Percentiles rank a stretch among this genome's conserved stretches.
phyloP scores from a whole-genome alignment of 2,113 vertebrate genomes.

The Centropus unirufus region DNA sequence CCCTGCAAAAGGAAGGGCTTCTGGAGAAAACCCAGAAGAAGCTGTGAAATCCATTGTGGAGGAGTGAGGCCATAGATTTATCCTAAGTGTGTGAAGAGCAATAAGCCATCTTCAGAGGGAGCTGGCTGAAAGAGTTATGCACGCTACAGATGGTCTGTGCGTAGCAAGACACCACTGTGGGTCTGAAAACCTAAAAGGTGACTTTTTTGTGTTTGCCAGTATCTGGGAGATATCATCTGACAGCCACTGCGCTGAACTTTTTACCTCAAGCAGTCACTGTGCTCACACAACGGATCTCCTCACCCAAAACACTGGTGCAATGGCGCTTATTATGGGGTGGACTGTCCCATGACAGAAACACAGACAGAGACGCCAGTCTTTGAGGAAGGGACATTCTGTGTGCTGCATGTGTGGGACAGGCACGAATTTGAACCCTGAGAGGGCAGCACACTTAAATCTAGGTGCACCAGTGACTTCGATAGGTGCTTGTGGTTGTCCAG shows the following conservation, averaged over 20 bases:
- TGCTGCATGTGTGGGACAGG: not conserved
- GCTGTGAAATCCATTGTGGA: not conserved
- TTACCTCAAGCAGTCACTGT: conserved; percentile 23
- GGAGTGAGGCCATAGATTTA: not conserved
- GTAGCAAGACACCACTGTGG: conserved; percentile 34
- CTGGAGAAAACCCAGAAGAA: not conserved
- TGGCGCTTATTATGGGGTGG: not conserved
- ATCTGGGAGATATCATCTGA: conserved; percentile 49
- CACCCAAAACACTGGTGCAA: not conserved
- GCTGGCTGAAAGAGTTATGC: conserved; percentile 52
- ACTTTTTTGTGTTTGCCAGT: conserved; percentile 17
- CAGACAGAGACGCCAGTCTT: conserved; percentile 16
- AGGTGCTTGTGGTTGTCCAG: not conserved
- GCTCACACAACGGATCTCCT: conserved; percentile 15
- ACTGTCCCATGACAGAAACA: conserved; percentile 23
- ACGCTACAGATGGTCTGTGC: not conserved
- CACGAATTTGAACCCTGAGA: not conserved
- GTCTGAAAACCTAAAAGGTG: conserved; percentile 64
- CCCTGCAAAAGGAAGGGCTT: not conserved
- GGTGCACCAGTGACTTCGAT: not conserved
- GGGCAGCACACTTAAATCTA: not conserved
- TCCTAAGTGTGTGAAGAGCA: not conserved
- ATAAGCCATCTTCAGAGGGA: not conserved
- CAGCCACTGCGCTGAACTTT: not conserved
- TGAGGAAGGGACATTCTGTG: not conserved